Conservation (phyloP, 2,888 invertebrate genomes). For the Andrena flavipes region DNA sequence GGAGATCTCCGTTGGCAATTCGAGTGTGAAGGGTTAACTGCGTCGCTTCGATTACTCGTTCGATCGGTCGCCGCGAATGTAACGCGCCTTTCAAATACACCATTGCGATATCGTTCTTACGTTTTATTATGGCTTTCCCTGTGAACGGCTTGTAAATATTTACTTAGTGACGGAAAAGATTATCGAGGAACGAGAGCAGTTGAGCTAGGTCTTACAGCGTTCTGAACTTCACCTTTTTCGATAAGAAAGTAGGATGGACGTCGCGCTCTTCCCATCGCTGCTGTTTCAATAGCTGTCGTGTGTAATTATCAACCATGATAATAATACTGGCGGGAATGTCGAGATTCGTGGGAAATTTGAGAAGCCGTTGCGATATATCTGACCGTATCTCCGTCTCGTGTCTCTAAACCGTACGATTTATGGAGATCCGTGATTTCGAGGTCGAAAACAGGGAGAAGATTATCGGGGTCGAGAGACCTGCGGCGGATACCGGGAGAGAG, state of each 20-base stretch:
- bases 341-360: neutral
- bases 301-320: constrained; percentile 11
- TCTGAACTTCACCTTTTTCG: constrained; percentile 26
- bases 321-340: neutral
- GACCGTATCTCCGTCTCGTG: neutral
- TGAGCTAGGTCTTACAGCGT: constrained; percentile 15
- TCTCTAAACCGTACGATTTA: neutral
- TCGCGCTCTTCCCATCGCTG: neutral
- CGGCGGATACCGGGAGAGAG: neutral
- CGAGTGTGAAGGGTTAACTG: neutral
- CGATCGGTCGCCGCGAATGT: neutral
- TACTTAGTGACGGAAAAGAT: neutral
- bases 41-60: neutral
- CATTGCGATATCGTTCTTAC: neutral
- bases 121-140: constrained; percentile 7
- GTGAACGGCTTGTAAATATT: constrained; percentile 35
- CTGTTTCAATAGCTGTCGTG: neutral
- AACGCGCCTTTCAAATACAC: neutral
- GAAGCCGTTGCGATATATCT: neutral
- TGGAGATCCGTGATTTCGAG: constrained; percentile 1
- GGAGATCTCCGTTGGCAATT: neutral
- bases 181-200: constrained; percentile 22
- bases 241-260: constrained; percentile 35
- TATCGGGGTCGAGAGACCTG: neutral
- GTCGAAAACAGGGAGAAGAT: neutral